Conservation (phyloP, 2,113 vertebrate genomes). For the Cyphomyrus plagiostoma region DNA sequence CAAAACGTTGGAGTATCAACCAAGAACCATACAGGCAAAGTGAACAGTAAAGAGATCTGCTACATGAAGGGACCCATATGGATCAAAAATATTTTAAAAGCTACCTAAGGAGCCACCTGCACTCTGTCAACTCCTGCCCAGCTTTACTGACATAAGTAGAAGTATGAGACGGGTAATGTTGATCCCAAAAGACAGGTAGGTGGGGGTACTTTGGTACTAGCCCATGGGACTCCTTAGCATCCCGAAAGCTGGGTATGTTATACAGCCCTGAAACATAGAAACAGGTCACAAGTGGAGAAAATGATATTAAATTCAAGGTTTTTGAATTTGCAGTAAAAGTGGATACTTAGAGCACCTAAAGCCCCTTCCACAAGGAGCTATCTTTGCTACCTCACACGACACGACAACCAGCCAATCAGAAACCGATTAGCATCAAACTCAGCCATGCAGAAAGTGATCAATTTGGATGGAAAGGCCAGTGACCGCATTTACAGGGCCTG, state of each 20-base stretch:
- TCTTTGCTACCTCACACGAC: neutral
- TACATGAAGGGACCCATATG: neutral
- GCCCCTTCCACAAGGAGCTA: neutral
- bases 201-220: neutral
- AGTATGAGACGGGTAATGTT: neutral
- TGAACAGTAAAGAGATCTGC: neutral
- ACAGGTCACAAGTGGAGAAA: neutral
- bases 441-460: neutral
- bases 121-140: neutral
- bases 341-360: neutral
- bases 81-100: neutral
- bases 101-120: neutral
- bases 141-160: neutral
- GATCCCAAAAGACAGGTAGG: neutral
- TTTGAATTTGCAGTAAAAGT: neutral
- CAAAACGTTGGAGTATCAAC: neutral
- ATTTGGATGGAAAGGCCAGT: neutral
- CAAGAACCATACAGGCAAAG: neutral
- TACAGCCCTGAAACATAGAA: neutral
- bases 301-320: neutral
- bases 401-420: neutral
- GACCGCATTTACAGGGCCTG: neutral
- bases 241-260: neutral
- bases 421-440: neutral
- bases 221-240: neutral